Base-by-base conservation (phyloP, 2,797 vertebrate species). In the Oryzias sinensis region DNA sequence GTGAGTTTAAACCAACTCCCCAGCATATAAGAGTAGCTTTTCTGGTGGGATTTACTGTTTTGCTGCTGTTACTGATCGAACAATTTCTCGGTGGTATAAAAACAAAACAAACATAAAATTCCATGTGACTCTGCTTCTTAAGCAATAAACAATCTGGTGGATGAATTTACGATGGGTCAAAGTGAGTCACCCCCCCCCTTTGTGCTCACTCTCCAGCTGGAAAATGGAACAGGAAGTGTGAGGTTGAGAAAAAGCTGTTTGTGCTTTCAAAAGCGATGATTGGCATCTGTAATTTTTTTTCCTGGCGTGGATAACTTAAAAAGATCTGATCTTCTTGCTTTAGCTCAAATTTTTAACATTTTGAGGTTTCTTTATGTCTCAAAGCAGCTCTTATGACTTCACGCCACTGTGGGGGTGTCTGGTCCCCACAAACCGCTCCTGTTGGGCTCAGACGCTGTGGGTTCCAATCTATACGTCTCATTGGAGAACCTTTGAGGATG, bases 241-340 rank as follows among this genome's bases (percentile, higher is more conserved):
- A 61, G 79, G 56, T 72, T 77, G 74, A 65, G 65, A 81, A 63
- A 73, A 60, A 62, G 65, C 16, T 45, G 53, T 59, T 53, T 37
- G 57, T 61, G 63, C 55, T 62, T 74, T 76, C 69, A 76, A 72
- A 43, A 52, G 53, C 41, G 43, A 24, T 52, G 17, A 6, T 56
- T 41, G 52, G 53, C 53, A 64, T 68, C 55, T 58, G 51, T 46
- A 43, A 43, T 45, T 46, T 29, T 59, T 51, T 76, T 68, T 50
- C 49, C 54, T 45, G 54, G 70, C 37, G 40, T 0, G 20, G 48
- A 42, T 78, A 70, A 71, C 24, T 62, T 76, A 83, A 60, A 18
- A 62, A 46, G 59, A 82, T 57, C 47, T 44, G 44, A 54, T 66
- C 78, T 87, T 83, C 68, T 79, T 81, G 70, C 66, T 65, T 76